phyloP scores from a whole-genome alignment of 2,797 vertebrate species.

The Pipistrellus kuhlii region DNA sequence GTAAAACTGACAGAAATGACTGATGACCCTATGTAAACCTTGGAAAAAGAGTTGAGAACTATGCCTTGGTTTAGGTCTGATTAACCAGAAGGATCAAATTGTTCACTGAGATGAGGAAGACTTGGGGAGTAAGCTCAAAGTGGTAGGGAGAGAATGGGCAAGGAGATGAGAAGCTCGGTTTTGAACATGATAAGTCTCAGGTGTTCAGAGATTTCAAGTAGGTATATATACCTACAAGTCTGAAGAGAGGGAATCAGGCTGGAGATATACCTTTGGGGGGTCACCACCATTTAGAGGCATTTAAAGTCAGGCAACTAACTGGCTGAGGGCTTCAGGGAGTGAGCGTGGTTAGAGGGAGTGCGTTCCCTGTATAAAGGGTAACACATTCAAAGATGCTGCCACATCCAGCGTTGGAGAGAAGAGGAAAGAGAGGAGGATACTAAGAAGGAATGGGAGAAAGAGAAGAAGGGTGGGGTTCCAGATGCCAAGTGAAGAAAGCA shows the following conservation, averaged over 20 bases:
- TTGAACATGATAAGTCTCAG: neutral
- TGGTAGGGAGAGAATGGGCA: accelerated
- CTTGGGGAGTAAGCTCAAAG: too few relatives aligned
- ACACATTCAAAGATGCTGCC: neutral
- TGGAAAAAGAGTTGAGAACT: neutral
- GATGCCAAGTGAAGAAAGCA: neutral
- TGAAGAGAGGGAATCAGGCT: neutral
- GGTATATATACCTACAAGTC: neutral
- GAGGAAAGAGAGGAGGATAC: neutral
- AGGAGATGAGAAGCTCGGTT: accelerated
- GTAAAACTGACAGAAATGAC: neutral
- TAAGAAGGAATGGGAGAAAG: neutral
- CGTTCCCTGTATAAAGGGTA: neutral
- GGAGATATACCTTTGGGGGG: neutral
- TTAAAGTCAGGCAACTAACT: neutral
- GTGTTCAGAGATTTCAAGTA: neutral
- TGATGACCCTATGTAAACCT: neutral
- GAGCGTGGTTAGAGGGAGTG: neutral
- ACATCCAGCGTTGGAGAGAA: neutral
- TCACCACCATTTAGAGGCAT: neutral
- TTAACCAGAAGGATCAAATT: neutral
- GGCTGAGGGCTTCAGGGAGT: neutral
- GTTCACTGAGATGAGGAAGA: neutral
- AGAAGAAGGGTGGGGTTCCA: neutral
- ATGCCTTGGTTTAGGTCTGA: neutral